Evolutionary conservation across 1,140 invertebrate genomes (phyloP).

Genomic region (Drosophila albomicans): DNA sequence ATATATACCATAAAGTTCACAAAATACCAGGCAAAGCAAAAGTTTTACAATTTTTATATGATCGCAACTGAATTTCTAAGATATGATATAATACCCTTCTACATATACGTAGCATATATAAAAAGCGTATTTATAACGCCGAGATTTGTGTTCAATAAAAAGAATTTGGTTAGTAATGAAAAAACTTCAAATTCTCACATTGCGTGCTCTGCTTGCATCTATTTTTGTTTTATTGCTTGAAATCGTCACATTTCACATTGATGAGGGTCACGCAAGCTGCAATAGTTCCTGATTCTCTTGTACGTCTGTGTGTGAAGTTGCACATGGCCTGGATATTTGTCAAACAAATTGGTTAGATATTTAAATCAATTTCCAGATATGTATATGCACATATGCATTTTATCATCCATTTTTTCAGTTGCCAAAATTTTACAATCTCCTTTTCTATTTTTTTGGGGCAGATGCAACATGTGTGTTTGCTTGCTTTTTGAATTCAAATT

Average conservation of each 20-base stretch:
- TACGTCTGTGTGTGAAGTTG: constrained; percentile 1
- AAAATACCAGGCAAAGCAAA: no score
- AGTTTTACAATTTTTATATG: no score
- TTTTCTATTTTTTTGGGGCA: constrained; percentile 1
- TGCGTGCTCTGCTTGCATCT: constrained; percentile 10
- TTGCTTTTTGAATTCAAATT: constrained; percentile 39
- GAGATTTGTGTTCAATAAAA: constrained; percentile 13
- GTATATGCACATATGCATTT: constrained; percentile 1
- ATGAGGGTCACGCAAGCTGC: constrained; percentile 40
- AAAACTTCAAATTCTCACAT: constrained; percentile 35
- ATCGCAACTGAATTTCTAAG: not conserved
- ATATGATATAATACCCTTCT: no score
- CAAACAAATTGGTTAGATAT: constrained; percentile 54
- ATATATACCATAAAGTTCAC: no score
- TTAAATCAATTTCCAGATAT: constrained; percentile 18
- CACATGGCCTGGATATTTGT: constrained; percentile 35
- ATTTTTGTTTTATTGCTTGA: constrained; percentile 8
- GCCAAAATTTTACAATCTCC: not conserved
- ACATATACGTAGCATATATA: not conserved
- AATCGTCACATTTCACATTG: constrained; percentile 34
- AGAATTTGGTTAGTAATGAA: constrained; percentile 27
- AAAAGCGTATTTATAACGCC: constrained; percentile 10
- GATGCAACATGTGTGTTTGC: constrained; percentile 40
- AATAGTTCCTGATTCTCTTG: not conserved
- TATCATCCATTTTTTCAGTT: not conserved